Base-by-base conservation (phyloP, 2,888 invertebrate genomes). In the Cetonia aurata region DNA sequence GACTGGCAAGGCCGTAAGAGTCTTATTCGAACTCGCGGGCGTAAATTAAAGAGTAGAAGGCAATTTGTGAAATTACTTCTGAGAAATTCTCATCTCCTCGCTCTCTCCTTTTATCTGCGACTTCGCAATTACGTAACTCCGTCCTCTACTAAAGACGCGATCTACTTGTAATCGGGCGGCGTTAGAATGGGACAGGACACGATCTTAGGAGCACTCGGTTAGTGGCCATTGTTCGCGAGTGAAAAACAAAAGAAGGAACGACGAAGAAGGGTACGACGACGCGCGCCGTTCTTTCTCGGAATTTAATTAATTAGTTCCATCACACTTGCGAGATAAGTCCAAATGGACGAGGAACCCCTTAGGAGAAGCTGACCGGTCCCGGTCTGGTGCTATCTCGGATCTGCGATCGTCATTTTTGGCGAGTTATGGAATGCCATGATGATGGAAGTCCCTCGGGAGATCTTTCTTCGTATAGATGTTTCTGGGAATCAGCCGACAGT, bases 41-140 rank as follows among this genome's bases (percentile, higher is more conserved):
- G 57, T 71, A 74, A 74, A 75, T 72, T 72, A 73, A 75, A 73
- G 73, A 72, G 75, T 67, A 71, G 81, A 80, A 80, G 79, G 81
- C 83, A 84, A 84, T 84, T 84, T 84, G 84, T 84, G 84, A 84
- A 84, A 84, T 84, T 83, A 83, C 83, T 84, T 84, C 83, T 81
- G 74, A 80, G 84, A 83, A 83, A 81, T 80, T 78, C 78, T 69
- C 70, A 62, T 69, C 67, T 62, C 41, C 56, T 48, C 42, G 15
- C 42, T 8, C 17, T 52, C 50, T 53, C 55, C 6, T 33, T 71
- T 44, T 44, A 50, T 60, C 52, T 31, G 15, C 6, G n/a, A n/a
- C 46, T 42, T 41, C 60, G 52, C 67, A 42, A 37, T 37, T 8
- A 33, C 33, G 33, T 55, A 15, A 31, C 31, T 55, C 55, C 55